Evolutionary conservation across 2,797 vertebrate genomes (phyloP), one percentile per base, ranked within the genome.

Genomic region (Siniperca undulata): DNA sequence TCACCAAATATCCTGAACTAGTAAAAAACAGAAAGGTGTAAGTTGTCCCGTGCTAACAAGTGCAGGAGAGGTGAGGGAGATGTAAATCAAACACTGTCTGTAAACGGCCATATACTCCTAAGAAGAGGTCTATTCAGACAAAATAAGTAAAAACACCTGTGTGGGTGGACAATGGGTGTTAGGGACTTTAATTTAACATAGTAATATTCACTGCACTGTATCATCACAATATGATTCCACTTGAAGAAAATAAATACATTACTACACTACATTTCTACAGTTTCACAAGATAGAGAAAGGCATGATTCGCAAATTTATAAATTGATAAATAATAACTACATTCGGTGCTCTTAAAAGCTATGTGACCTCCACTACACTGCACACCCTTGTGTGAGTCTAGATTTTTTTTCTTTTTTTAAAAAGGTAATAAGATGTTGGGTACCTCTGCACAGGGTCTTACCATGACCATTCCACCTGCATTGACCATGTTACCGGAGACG

Each of bases 381-480:
- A 80, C 65, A 79, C 55, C 81, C 27, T 24, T n/a, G 64, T 81
- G 80, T 80, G 58, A 88, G 55, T 79, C 50, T 74, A 81, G 27
- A 36, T 36, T 36, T 36, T 5, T 36, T 36, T 36, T 36, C 13
- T 71, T 44, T n/a, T 36, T 27, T 58, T 46, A 12, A 8, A 60
- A 53, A 74, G 16, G 48, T 85, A 92, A 84, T 69, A 88, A 87
- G 84, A 90, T 88, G 79, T 55, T 81, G 82, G 86, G 72, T 94
- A 95, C 92, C 93, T 94, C 94, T 87, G 91, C 86, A 92, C 89
- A 89, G 88, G 94, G 93, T 91, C 94, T 93, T 96, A 99, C 99
- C 99, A 99, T 99, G 92, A 99, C 99, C 98, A 99, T 99, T 88
- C 98, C 98, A 87, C 98, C 98, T 81, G 99, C 95, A 92, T 99